Evolutionary conservation across 1,140 invertebrate genomes (phyloP), one percentile per base, ranked within the genome.

Genomic region (Ruditapes philippinarum): DNA sequence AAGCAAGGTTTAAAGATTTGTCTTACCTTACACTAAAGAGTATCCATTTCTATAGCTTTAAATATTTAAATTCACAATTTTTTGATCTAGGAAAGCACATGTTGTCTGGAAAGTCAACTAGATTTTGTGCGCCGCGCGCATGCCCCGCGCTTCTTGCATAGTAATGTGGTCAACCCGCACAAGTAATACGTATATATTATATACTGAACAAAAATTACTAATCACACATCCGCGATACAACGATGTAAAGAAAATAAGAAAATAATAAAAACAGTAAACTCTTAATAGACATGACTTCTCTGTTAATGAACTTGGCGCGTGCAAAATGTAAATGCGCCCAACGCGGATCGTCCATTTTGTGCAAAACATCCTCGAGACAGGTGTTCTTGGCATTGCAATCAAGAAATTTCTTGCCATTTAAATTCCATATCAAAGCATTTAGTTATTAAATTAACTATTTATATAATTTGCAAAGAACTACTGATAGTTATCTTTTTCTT

Each of bases 131-230:
- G 33, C 14, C 65, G 33, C 65, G 65, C 65, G 28, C 36, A 40
- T 40, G 65, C 65, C 38, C 65, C 57, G 57, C 57, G 57, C 57
- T 70, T 17, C 33, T 38, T 70, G 65, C 36, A 70, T 62, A 62
- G 25, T 62, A 62, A 62, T 62, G 57, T 74, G 70, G 70, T 45
- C 70, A 74, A 74, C 70, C 70, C 70, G 70, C 70, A 74, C 36
- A 38, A 49, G n/a, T 5, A 62, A 28, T 62, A 62, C 25, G 25
- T 62, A 62, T 62, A 25, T 62, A 62, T 62, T 62, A 62, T 62
- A 25, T 25, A n/a, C 42, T 45, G 42, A 45, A 45, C 42, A 45
- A 45, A 45, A 45, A 45, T 45, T 14, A 45, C 42, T 5, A 45
- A 45, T 45, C 42, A 45, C 42, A 45, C 42, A 45, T 14, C 5